Evolutionary conservation across 2,113 vertebrate species (phyloP).

Genomic region (Condylura cristata): DNA sequence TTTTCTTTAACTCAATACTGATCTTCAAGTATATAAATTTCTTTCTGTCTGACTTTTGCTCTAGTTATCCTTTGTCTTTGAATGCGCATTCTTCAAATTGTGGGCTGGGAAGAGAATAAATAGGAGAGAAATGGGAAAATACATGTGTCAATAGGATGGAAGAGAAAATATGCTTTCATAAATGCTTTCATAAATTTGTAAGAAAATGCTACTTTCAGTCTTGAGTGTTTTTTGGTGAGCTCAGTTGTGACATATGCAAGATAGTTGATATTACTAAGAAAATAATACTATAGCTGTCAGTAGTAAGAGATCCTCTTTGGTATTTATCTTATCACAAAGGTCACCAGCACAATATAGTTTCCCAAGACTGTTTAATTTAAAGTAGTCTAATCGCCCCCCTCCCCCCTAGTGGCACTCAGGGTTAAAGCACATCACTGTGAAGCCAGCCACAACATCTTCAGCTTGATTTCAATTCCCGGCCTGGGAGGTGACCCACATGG

Average conservation of each 20-base stretch:
- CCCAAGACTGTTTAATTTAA: neutral
- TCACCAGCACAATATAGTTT: neutral
- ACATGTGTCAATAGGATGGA: neutral
- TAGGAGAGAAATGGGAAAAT: neutral
- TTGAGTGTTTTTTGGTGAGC: too few species aligned
- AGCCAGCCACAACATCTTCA: too few species aligned
- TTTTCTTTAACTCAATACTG: neutral
- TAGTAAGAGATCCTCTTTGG: neutral
- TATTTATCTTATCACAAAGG: neutral
- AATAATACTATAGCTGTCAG: neutral
- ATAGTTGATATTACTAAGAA: neutral
- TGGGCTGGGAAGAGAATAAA: neutral
- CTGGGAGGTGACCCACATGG: too few species aligned
- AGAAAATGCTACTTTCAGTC: neutral
- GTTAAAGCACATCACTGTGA: too few species aligned
- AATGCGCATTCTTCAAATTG: neutral
- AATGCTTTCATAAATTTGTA: neutral
- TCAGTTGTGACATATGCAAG: neutral
- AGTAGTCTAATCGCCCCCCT: neutral
- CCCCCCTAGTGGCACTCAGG: too few species aligned
- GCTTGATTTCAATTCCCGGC: too few species aligned
- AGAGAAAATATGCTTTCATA: neutral
- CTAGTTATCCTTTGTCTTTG: neutral
- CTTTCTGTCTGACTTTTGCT: neutral
- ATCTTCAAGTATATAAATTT: neutral